Evolutionary conservation across 2,113 vertebrate genomes (phyloP).

Genomic region (Oriolus oriolus): DNA sequence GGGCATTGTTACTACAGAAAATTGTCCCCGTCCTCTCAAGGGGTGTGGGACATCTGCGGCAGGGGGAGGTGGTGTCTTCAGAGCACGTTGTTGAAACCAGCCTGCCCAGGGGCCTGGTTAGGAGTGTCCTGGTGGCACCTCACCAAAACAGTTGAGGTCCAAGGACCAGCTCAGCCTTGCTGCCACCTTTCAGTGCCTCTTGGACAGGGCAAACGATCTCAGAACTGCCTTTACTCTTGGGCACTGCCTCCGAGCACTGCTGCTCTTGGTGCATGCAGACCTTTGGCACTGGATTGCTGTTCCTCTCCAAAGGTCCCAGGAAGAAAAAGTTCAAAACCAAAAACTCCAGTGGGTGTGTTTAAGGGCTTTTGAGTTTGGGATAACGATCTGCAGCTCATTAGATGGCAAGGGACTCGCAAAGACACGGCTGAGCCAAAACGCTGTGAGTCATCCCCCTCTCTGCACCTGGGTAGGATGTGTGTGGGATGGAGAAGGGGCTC

Average conservation of each 20-base stretch:
- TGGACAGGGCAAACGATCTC: not conserved
- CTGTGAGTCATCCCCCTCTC: not conserved
- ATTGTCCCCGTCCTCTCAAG: not conserved
- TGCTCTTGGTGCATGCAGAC: not conserved
- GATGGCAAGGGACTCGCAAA: not conserved
- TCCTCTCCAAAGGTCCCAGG: slow-evolving; percentile 26
- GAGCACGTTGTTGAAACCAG: not conserved
- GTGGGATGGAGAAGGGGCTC: slow-evolving; percentile 28
- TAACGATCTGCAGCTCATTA: not conserved
- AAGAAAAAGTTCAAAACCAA: slow-evolving; percentile 56
- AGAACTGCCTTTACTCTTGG: not conserved
- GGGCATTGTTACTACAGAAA: not conserved
- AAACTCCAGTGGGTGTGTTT: slow-evolving; percentile 48
- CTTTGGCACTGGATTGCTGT: not conserved
- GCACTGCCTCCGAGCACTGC: not conserved
- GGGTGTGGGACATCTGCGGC: not conserved
- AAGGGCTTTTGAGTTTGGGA: slow-evolving; percentile 32
- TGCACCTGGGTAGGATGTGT: slow-evolving; percentile 9
- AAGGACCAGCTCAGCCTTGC: not conserved
- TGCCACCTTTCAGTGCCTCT: not conserved
- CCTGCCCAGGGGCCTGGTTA: not conserved
- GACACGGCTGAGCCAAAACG: not conserved
- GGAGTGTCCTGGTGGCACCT: not conserved
- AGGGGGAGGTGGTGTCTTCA: not conserved
- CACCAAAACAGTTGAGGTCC: not conserved